Evolutionary conservation across 2,113 vertebrate species (phyloP).

Genomic region (Daboia siamensis): DNA sequence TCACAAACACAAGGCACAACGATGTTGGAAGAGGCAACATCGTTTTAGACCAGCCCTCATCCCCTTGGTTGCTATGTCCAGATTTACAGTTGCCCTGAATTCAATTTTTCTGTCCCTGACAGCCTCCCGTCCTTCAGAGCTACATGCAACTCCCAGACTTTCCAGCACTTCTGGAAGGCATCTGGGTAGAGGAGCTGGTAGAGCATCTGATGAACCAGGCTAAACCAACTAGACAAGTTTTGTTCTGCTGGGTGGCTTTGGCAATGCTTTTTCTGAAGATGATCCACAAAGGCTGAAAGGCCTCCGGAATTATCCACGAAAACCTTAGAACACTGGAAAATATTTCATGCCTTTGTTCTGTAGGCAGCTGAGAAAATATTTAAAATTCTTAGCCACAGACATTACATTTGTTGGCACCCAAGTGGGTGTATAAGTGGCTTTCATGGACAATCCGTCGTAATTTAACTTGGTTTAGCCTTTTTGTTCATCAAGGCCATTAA

Average conservation of each 20-base stretch:
- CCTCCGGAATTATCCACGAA: neutral
- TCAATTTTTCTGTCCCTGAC: neutral
- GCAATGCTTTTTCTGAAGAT: neutral
- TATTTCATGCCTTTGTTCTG: neutral
- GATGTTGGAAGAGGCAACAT: neutral
- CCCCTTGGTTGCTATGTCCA: neutral
- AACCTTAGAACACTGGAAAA: neutral
- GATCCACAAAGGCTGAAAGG: neutral
- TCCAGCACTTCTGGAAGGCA: neutral
- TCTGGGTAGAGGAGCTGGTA: neutral
- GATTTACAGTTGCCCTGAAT: neutral
- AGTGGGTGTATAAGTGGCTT: neutral
- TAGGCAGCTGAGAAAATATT: neutral
- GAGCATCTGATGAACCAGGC: neutral
- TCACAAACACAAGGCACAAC: neutral
- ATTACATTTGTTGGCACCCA: neutral
- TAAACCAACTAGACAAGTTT: neutral
- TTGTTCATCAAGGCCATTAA: neutral
- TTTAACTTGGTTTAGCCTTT: neutral
- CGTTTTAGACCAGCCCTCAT: neutral
- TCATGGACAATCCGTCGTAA: neutral
- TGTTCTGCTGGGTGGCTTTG: neutral
- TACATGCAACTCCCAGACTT: neutral
- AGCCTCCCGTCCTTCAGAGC: neutral
- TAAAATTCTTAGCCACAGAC: neutral